Base-by-base conservation (phyloP, 1,140 invertebrate species). In the Heliconius congener region DNA sequence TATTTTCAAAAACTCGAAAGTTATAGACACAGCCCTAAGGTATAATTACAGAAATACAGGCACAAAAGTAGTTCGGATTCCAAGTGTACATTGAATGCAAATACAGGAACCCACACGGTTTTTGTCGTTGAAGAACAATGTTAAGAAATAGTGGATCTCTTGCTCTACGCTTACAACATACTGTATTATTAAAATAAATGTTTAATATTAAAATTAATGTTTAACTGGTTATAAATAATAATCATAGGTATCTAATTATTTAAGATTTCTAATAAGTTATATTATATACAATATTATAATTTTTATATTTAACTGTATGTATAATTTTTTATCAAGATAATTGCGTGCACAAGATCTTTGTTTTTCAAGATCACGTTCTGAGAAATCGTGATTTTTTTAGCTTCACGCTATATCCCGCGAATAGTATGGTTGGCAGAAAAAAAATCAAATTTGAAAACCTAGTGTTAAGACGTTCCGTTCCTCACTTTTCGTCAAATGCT, bases 41-140 rank as follows among this genome's bases (percentile, higher is more conserved):
- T 74, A 23, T 83, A 81, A 85, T 85, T 83, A 79, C 66, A 76
- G 74, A 82, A 83, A 83, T 83, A 80, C 74, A 74, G 70, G 76
- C 77, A 85, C 82, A 85, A 78, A 81, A 83, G 80, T 83, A 73
- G 84, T 79, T 83, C 66, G 76, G 79, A 81, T 81, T 80, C 82
- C 71, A 71, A 60, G 73, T 76, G 74, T 78, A 80, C 73, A 83
- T 83, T 83, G 76, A 83, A 83, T 83, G 82, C 82, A 83, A 83
- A 83, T 83, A 83, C 78, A 81, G 71, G 73, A 71, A 66, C 71
- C 60, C 57, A 76, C 78, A 79, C 81, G 82, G 57, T 80, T 84
- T 82, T 84, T 84, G 79, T 82, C 73, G 71, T 34, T 84, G 52
- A 73, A 60, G 73, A 79, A 82, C 78, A 80, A 80, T 78, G 82